Percentiles rank a stretch among this genome's conserved stretches.
These are phyloP conservation scores for Adineta ricciae DNA, from an alignment of 2,888 invertebrate genomes.

Conservation along the genomic window DNA sequence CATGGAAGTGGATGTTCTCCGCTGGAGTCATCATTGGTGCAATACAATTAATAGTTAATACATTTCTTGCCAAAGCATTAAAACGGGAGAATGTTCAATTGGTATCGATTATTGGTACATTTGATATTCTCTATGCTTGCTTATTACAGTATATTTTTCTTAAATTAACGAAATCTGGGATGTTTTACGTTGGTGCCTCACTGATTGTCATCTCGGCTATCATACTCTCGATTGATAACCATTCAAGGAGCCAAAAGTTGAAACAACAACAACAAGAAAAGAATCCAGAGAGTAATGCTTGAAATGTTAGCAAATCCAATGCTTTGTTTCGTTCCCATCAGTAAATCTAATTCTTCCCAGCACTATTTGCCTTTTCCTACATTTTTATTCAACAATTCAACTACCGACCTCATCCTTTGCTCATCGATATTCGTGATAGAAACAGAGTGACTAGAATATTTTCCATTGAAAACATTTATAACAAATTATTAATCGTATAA, in stretches of 20 bases:
- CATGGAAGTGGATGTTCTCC: neutral
- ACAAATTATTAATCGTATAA: neutral
- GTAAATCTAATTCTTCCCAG: too few relatives aligned
- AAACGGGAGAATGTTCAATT: neutral
- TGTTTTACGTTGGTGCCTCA: neutral
- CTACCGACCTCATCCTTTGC: neutral
- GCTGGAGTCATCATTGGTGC: neutral
- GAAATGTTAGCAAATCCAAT: neutral
- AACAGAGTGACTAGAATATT: neutral
- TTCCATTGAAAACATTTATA: neutral
- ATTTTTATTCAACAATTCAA: neutral
- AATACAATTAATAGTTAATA: neutral
- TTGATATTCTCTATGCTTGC: neutral
- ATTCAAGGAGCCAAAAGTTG: neutral
- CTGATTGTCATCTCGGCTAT: neutral
- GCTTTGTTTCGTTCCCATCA: neutral
- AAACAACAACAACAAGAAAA: too few relatives aligned
- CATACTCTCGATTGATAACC: neutral
- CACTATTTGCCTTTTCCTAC: neutral
- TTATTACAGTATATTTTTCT: neutral
- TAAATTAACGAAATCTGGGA: neutral
- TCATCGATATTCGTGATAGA: neutral
- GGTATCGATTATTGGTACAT: neutral
- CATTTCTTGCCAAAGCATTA: neutral
- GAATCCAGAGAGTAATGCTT: neutral